phyloP scores from a whole-genome alignment of 2,888 invertebrate genomes.

The Subacronicta megacephala region DNA sequence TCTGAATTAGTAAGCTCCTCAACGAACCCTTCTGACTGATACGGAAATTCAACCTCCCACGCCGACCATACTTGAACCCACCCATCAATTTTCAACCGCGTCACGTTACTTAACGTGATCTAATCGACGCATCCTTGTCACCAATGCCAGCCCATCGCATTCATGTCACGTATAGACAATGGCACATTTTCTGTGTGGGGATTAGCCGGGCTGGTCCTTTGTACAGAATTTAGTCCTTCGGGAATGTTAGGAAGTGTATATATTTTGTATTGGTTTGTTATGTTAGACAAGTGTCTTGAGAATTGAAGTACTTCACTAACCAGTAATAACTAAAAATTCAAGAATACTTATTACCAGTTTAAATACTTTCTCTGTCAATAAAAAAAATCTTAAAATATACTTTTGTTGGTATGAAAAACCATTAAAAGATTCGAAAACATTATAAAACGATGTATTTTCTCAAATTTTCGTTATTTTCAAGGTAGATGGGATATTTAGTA shows the following conservation, averaged over 20 bases:
- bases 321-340: too few species aligned
- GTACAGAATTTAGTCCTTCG: conserved; percentile 31
- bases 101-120: conserved; percentile 46
- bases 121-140: conserved; percentile 67
- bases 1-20: too few species aligned
- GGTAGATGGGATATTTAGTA: too few species aligned
- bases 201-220: conserved; percentile 25
- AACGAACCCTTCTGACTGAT: conserved; percentile 4
- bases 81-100: conserved; percentile 43
- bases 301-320: too few species aligned
- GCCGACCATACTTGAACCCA: conserved; percentile 34
- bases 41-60: conserved; percentile 17
- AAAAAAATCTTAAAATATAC: too few species aligned
- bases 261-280: conserved; percentile 8
- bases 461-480: too few species aligned
- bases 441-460: too few species aligned
- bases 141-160: conserved; percentile 66
- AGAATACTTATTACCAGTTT: too few species aligned
- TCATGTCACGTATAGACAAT: conserved; percentile 74
- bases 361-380: too few species aligned
- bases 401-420: too few species aligned
- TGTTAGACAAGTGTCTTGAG: too few species aligned
- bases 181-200: conserved; percentile 64
- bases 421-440: too few species aligned
- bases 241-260: conserved; percentile 10